Conservation (phyloP, 2,113 vertebrate genomes). For the Cnemophilus loriae region DNA sequence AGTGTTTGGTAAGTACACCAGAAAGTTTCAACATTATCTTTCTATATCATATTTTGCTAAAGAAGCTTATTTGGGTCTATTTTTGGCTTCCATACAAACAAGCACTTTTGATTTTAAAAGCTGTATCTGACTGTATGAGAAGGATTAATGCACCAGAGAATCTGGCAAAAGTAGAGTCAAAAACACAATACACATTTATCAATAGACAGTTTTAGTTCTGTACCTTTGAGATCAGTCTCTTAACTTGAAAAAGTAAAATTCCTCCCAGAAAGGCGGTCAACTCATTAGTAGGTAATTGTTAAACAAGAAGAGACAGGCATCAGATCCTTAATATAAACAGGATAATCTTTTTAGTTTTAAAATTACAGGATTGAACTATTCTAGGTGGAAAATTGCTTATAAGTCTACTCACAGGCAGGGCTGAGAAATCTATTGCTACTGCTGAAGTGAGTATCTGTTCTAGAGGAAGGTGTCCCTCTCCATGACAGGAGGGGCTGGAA, state of each 20-base stretch:
- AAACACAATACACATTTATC: background rate
- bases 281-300: background rate
- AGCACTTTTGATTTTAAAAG: background rate
- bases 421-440: background rate
- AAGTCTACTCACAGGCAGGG: background rate
- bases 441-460: background rate
- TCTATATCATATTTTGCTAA: background rate
- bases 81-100: background rate
- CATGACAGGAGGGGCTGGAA: fast-evolving
- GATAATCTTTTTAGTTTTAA: background rate
- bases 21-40: background rate
- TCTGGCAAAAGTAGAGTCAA: background rate
- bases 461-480: background rate
- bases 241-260: background rate
- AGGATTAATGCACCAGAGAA: background rate
- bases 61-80: background rate
- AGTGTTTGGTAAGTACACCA: background rate
- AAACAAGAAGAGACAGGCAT: background rate
- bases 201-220: background rate
- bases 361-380: background rate
- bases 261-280: background rate
- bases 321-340: background rate
- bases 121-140: background rate
- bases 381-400: background rate
- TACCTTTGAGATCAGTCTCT: background rate